Evolutionary conservation across 92 coral and sea anemone genomes (phyloP).

Genomic region (Heteractis magnifica): DNA sequence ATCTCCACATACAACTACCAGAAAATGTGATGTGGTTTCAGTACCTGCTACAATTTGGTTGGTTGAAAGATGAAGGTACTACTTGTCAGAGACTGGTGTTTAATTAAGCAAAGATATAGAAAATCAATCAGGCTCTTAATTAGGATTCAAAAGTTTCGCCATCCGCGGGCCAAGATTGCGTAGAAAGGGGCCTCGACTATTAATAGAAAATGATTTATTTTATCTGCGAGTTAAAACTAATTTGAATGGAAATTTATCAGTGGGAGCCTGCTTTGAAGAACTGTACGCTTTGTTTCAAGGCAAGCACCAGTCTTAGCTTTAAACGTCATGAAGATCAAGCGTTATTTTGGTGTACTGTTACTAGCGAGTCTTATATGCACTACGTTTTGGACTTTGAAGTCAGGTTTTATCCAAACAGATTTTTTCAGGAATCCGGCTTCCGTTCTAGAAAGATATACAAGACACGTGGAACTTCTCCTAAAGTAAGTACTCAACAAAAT

Average conservation of each 20-base stretch:
- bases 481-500: neutral
- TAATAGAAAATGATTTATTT: neutral
- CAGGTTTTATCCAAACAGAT: neutral
- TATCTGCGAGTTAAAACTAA: neutral
- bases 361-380: neutral
- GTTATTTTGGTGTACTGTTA: neutral
- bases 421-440: neutral
- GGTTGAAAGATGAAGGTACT: slow-evolving; percentile 3
- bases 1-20: neutral
- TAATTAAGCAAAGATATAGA: neutral
- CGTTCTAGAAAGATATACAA: neutral
- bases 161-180: too few species aligned
- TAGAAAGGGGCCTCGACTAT: too few species aligned
- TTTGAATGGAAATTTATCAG: neutral
- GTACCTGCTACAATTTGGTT: neutral
- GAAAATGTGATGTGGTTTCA: neutral
- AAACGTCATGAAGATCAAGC: slow-evolving; percentile 8
- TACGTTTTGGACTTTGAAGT: neutral
- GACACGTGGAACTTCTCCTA: neutral
- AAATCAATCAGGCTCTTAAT: neutral
- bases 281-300: neutral
- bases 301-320: neutral
- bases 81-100: neutral
- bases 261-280: neutral
- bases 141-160: neutral